Conservation (phyloP, 2,888 invertebrate genomes). For the Thyatira batis region DNA sequence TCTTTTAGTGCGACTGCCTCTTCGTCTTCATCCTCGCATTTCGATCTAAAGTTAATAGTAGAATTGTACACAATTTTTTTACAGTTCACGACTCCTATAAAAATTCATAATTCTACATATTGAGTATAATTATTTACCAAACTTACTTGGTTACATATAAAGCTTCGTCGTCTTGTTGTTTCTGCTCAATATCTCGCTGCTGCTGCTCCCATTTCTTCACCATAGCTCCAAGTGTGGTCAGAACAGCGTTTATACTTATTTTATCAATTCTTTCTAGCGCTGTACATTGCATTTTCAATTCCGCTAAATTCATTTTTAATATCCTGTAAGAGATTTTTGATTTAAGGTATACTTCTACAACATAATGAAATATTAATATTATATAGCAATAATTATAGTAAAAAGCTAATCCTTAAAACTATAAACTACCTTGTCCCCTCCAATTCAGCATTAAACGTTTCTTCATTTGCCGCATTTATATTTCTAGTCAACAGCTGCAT, state of each 20-base stretch:
- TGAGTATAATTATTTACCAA: neutral
- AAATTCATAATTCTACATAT: neutral
- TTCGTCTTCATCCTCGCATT: constrained; percentile 86
- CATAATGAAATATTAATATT: neutral
- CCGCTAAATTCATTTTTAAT: constrained; percentile 86
- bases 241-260: constrained; percentile 69
- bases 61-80: neutral
- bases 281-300: constrained; percentile 85
- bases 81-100: too few relatives aligned
- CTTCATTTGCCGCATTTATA: constrained; percentile 31
- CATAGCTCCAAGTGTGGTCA: constrained; percentile 82
- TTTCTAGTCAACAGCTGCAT: constrained; percentile 59
- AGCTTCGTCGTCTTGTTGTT: constrained; percentile 88
- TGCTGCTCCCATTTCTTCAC: constrained; percentile 90
- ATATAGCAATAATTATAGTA: neutral
- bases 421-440: constrained; percentile 77
- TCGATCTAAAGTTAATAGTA: constrained; percentile 65
- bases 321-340: constrained; percentile 65
- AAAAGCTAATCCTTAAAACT: neutral
- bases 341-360: neutral
- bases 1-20: constrained; percentile 85
- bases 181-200: constrained; percentile 85
- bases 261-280: constrained; percentile 76
- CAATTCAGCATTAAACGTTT: constrained; percentile 43
- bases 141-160: constrained; percentile 87